These are phyloP conservation scores for Asteroscopus sphinx DNA, from an alignment of 2,888 invertebrate genomes.

Conservation along the genomic window DNA sequence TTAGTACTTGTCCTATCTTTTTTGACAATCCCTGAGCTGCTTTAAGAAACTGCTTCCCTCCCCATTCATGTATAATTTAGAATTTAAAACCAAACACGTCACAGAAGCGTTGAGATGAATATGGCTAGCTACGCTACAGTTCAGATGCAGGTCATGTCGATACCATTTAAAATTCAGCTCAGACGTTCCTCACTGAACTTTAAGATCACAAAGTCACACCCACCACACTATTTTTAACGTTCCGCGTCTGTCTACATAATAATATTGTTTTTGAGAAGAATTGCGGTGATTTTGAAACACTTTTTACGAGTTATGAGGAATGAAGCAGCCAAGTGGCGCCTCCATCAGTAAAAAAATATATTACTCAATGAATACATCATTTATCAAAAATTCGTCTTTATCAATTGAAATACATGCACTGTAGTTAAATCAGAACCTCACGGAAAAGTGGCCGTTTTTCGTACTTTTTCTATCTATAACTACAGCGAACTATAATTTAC, in stretches of 20 bases:
- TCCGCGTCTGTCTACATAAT: constrained; percentile 10
- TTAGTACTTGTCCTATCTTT: no score
- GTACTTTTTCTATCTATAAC: no score
- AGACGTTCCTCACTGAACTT: constrained; percentile 31
- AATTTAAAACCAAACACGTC: constrained; percentile 27
- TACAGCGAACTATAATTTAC: no score
- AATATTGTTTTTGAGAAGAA: constrained; percentile 37
- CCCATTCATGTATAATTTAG: neutral
- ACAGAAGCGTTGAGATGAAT: constrained; percentile 16
- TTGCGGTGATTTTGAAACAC: constrained; percentile 4
- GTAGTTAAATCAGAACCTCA: no score
- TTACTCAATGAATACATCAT: no score
- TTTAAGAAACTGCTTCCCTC: neutral
- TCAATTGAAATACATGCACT: no score
- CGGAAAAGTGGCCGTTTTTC: no score
- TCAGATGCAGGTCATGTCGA: constrained; percentile 41
- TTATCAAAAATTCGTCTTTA: no score
- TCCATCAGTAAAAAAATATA: no score
- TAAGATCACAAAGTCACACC: constrained; percentile 35
- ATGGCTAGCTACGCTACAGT: constrained; percentile 11
- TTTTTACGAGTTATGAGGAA: constrained; percentile 1
- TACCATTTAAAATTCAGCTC: constrained; percentile 43
- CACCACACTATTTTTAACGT: constrained; percentile 36
- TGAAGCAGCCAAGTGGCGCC: no score
- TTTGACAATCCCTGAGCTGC: no score